Evolutionary conservation across 2,888 invertebrate species (phyloP), one percentile per base, ranked within the genome.

Genomic region (Pasiphila rectangulata): DNA sequence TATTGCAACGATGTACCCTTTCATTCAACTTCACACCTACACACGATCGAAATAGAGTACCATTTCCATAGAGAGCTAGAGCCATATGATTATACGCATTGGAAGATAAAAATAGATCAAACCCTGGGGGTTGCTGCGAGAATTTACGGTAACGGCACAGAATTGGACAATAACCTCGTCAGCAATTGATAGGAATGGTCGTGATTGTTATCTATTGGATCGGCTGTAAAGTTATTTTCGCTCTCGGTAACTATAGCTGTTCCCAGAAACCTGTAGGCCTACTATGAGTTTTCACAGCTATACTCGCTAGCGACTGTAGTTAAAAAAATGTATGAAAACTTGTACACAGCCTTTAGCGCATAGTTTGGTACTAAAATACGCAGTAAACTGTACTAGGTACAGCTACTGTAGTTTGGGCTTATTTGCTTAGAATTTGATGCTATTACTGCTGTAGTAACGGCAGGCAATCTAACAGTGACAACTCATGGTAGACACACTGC

Each of bases 61-160:
- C 51, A 49, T 55, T 47, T 53, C 35, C 43, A 41, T 23, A 42
- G n/a, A 23, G 29, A 46, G 20, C 44, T 46, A 27, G 37, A 36
- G 34, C 29, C 37, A 32, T 40, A 38, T 27, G 44, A 37, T 48
- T 35, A 38, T 48, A 47, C 50, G 53, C 54, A 46, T 54, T 53
- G 54, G 53, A 54, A 52, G 59, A 56, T 56, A 56, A 59, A 59
- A 59, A 59, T 59, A 59, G 59, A 56, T 59, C 59, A 56, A 56
- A 51, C 51, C 54, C 51, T 55, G 49, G 53, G 55, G 59, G 56
- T 59, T 51, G 58, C 51, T 51, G 53, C 51, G 59, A 47, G 59
- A 56, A 59, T 59, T 56, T 59, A 59, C 54, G 54, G 49, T 51
- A 54, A 59, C 54, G 46, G 47, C 53, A 49, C 35, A 51, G 47